Conservation (phyloP, 2,797 vertebrate species). For the Poecile montanus region DNA sequence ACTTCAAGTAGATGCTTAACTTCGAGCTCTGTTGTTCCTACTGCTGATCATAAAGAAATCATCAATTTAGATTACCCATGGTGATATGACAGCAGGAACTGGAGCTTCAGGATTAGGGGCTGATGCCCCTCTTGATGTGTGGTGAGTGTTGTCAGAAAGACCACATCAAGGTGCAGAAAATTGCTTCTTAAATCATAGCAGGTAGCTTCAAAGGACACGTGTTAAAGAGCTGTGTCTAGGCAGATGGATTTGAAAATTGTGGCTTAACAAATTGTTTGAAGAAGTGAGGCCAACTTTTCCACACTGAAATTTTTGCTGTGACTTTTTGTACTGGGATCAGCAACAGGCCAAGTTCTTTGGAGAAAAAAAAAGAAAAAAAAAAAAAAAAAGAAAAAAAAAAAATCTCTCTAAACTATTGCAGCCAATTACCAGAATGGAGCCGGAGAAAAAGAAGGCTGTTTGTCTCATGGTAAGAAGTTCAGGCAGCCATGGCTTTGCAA, state of each 20-base stretch:
- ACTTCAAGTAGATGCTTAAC: background rate
- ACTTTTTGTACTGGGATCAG: background rate
- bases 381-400: background rate
- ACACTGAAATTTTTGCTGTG: background rate
- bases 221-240: background rate
- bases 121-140: background rate
- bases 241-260: background rate
- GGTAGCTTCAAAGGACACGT: background rate
- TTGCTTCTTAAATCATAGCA: background rate
- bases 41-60: background rate
- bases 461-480: background rate
- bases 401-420: background rate
- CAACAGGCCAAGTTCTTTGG: background rate
- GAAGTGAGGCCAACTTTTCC: background rate
- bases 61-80: rapidly evolving
- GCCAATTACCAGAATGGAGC: background rate
- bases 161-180: rapidly evolving
- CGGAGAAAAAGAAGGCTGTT: background rate
- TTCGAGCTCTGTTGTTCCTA: background rate
- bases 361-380: too few species aligned
- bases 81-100: background rate
- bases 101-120: background rate
- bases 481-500: background rate
- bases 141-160: background rate
- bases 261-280: background rate